Conservation (phyloP, 2,113 vertebrate species). For the Nesoenas mayeri region DNA sequence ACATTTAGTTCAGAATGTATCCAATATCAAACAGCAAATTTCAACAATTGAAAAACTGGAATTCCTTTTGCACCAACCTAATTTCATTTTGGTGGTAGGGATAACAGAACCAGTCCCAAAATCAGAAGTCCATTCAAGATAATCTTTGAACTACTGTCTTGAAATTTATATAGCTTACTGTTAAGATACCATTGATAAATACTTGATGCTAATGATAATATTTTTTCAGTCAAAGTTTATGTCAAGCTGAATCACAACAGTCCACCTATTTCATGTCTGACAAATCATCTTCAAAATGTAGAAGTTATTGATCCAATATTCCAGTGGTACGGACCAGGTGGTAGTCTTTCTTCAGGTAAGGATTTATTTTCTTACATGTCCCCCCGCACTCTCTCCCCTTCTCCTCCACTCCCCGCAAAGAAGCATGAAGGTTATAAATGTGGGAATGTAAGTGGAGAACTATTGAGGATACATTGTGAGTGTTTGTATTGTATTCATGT, state of each 20-base stretch:
- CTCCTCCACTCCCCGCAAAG: background rate
- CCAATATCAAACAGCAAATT: too few species aligned
- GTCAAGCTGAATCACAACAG: conserved; percentile 66
- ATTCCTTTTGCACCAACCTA: too few species aligned
- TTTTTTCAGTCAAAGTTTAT: conserved; percentile 73
- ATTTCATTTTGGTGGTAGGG: background rate
- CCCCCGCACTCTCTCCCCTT: background rate
- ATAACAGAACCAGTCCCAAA: background rate
- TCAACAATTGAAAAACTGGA: too few species aligned
- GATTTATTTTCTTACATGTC: background rate
- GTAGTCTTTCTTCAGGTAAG: conserved; percentile 59
- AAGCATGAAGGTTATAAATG: background rate
- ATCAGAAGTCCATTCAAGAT: background rate
- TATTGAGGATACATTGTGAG: background rate
- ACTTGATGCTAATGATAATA: background rate
- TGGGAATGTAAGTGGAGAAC: background rate
- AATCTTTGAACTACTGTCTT: background rate
- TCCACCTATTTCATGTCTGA: conserved; percentile 64
- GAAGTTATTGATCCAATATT: conserved; percentile 72
- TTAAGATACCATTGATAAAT: background rate
- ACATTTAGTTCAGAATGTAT: too few species aligned
- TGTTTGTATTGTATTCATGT: background rate
- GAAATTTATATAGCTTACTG: background rate
- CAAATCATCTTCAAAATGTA: conserved; percentile 43
- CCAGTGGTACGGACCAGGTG: conserved; percentile 67